These are phyloP conservation scores for Mirza zaza DNA, from an alignment of 2,113 vertebrate genomes.

Conservation along the genomic window DNA sequence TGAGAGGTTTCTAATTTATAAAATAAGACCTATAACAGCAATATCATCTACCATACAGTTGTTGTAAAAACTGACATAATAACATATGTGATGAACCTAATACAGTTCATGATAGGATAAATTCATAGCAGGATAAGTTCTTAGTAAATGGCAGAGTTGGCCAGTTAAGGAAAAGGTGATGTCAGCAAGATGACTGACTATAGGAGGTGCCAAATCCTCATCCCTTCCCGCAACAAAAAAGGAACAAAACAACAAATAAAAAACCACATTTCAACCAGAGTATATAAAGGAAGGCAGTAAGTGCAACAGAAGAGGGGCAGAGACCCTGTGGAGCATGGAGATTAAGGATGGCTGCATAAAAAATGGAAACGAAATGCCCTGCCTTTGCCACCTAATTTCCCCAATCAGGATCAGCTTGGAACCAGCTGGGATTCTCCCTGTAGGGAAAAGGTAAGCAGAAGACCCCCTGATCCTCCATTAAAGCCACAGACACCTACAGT, in stretches of 20 bases:
- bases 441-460: neutral
- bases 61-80: neutral
- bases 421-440: neutral
- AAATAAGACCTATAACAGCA: neutral
- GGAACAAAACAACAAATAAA: neutral
- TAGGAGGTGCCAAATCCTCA: neutral
- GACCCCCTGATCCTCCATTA: neutral
- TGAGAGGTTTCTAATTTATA: neutral
- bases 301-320: neutral
- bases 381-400: neutral
- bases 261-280: neutral
- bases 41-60: neutral
- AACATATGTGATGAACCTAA: neutral
- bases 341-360: neutral
- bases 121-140: neutral
- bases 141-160: neutral
- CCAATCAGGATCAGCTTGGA: neutral
- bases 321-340: neutral
- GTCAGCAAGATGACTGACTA: neutral
- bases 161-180: neutral
- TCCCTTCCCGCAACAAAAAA: neutral
- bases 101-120: neutral
- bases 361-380: neutral
- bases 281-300: neutral
- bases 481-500: neutral